Evolutionary conservation across 2,797 vertebrate species (phyloP), one percentile per base, ranked within the genome.

Genomic region (Luscinia luscinia): DNA sequence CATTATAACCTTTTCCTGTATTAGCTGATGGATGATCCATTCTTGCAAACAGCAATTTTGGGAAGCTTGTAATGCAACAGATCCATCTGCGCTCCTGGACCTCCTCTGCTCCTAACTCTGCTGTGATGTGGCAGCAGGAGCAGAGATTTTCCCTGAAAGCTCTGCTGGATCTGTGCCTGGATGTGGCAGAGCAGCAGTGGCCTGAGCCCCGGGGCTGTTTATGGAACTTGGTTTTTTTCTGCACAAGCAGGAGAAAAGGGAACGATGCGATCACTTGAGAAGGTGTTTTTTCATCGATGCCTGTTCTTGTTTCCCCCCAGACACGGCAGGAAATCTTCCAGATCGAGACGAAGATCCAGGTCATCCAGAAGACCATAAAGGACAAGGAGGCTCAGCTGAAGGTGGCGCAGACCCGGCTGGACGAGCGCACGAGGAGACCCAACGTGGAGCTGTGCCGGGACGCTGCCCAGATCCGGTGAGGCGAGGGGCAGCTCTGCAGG

Each of bases 281-380:
- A 51, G 12, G 4, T 12, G 1, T 12, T 21, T 69, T 62, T 66
- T 12, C 24, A 52, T 43, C 46, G 23, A 24, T 34, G 11, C 20
- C 12, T 7, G 5, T 28, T 14, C 32, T 69, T 43, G 38, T 40
- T 58, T 78, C 59, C 55, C 5, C 1, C 51, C 91, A 99, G 99
- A 99, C 98, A 2, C 97, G 99, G 32, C 98, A 99, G 96, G 99
- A 99, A 96, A 99, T 99, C 83, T 99, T 98, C 96, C 98, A 99
- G 96, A 98, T 98, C 0, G 98, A 99, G 97, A 98, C 98, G 96
- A 97, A 98, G 78, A 99, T 99, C 20, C 98, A 99, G 76, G 97
- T 98, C 41, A 96, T 99, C 89, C 98, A 96, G 84, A 99, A 98
- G 94, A 98, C 99, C 76, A 98, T 99, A 78, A 97, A 96, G 87